Evolutionary conservation across 1,140 invertebrate species (phyloP).

Genomic region (Ceratitis capitata): DNA sequence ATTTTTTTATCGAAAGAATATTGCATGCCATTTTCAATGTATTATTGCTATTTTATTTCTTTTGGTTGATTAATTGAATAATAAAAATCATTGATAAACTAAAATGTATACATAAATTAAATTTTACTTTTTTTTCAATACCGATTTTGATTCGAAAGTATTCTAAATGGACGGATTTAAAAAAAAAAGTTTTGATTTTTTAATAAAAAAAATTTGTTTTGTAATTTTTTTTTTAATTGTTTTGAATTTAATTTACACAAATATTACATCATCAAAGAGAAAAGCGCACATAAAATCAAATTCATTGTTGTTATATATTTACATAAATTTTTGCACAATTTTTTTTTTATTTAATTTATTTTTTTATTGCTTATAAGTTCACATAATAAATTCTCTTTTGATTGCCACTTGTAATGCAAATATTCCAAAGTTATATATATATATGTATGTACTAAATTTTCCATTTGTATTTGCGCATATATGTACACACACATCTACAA

Average conservation of each 20-base stretch:
- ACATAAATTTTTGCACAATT: not conserved
- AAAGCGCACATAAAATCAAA: not conserved
- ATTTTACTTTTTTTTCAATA: too few species aligned
- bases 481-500: not conserved
- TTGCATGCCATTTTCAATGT: not conserved
- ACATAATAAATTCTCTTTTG: slow-evolving; percentile 24
- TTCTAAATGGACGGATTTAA: too few species aligned
- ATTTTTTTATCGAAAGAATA: not conserved
- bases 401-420: slow-evolving; percentile 6
- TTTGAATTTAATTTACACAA: not conserved
- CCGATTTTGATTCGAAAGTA: too few species aligned
- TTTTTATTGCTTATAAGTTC: not conserved
- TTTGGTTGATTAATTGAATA: not conserved
- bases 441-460: not conserved
- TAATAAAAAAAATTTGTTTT: too few species aligned
- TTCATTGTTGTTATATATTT: not conserved
- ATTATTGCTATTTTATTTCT: not conserved
- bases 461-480: not conserved
- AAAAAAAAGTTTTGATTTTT: too few species aligned
- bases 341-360: not conserved
- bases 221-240: not conserved
- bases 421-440: not conserved
- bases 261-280: not conserved
- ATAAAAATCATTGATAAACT: too few species aligned
- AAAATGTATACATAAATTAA: too few species aligned